Evolutionary conservation across 1,140 invertebrate species (phyloP), one percentile per base, ranked within the genome.

Genomic region (Drosophila sp.): DNA sequence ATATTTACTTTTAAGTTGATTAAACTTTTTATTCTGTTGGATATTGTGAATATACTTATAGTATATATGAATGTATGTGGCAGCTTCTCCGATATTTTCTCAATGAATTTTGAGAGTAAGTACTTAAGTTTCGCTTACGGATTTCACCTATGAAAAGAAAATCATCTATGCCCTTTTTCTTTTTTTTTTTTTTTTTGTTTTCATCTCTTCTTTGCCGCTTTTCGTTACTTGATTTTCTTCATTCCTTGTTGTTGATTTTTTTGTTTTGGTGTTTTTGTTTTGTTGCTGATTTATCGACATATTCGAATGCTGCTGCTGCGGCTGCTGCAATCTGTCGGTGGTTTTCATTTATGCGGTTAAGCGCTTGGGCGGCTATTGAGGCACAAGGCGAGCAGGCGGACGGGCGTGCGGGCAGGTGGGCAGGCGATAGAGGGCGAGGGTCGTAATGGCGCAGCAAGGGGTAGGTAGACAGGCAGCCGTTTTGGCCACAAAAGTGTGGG

Each of bases 291-390:
- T 76, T 80, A 73, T 80, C 69, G 66, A 76, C 58, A 70, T 77
- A 74, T 72, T 76, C 54, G 70, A 61, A 35, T 8, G 33, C 33
- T 64, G 41, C 44, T 58, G 55, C 17, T 23, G 25, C 27, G 62
- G 35, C 35, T 63, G 58, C 63, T 63, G 72, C 60, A 63, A 44
- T 47, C 44, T 27, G 44, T 27, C 44, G 44, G 23, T 50, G 44
- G 23, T 50, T 76, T 73, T 81, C 65, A 55, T 67, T 69, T 50
- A 50, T 50, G 44, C 44, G 79, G 54, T 66, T 77, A 27, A 74
- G 67, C 66, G 77, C 73, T 73, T 81, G 79, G 79, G 35, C 74
- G 74, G 65, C 47, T 82, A 82, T 81, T 58, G 58, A 67, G 44
- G 65, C 79, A 74, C 35, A 33, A 78, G 68, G 47, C 69, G 66